Percentiles rank a stretch among this genome's conserved stretches.
These are phyloP conservation scores for Elysia crispata DNA, from an alignment of 2,888 invertebrate genomes.

Conservation along the genomic window DNA sequence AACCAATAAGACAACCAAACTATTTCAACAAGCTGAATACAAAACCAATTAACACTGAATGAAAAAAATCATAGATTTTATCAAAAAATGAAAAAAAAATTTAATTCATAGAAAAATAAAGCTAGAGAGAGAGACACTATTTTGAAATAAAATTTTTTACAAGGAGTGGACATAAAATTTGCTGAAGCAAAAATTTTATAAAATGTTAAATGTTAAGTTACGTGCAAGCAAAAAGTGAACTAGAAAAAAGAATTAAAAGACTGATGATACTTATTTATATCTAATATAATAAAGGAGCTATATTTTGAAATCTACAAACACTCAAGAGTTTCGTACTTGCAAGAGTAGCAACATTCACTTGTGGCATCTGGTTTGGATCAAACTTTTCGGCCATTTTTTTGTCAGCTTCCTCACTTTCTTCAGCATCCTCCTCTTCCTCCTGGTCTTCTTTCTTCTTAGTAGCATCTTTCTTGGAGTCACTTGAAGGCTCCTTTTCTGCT, in stretches of 20 bases:
- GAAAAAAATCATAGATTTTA: too few species aligned
- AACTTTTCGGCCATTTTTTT: not conserved
- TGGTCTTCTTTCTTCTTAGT: conserved; percentile 14
- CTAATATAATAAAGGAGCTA: too few species aligned
- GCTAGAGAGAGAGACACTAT: too few species aligned
- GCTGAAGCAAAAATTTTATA: too few species aligned
- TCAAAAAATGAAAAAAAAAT: too few species aligned
- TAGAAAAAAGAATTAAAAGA: not conserved
- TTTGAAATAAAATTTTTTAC: too few species aligned
- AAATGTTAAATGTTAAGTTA: not conserved
- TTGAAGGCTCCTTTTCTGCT: not conserved
- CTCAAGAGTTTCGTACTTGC: conserved; percentile 33
- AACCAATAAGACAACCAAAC: too few species aligned
- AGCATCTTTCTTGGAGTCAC: not conserved
- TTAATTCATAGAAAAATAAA: too few species aligned
- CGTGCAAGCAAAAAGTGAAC: not conserved
- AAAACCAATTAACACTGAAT: too few species aligned
- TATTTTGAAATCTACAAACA: not conserved
- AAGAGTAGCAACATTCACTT: conserved; percentile 42
- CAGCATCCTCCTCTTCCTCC: conserved; percentile 23
- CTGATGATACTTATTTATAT: too few species aligned
- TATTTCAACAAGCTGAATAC: too few species aligned
- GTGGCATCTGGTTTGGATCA: conserved; percentile 41
- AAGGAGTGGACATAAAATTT: too few species aligned
- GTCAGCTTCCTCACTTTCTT: conserved; percentile 31